A percentile compares a stretch with the other conserved stretches of the same genome.
These are phyloP conservation scores for Percina caprodes DNA, from an alignment of 2,113 vertebrate genomes.

Conservation along the genomic window DNA sequence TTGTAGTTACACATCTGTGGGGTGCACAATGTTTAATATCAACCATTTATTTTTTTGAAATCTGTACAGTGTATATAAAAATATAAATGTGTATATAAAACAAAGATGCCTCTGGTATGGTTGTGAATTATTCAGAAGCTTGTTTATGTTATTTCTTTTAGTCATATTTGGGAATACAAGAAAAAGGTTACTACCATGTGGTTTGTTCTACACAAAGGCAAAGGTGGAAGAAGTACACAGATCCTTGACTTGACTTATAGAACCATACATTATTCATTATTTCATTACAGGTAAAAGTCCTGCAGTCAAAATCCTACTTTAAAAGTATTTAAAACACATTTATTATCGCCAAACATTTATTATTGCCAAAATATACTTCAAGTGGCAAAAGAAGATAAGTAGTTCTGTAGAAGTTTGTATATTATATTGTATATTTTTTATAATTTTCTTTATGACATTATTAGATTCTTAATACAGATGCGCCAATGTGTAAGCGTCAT, in stretches of 20 bases:
- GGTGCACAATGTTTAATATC: conserved; percentile 83
- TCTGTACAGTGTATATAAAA: conserved; percentile 86
- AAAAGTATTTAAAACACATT: too few relatives aligned
- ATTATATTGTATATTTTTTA: too few relatives aligned
- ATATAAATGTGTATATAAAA: conserved; percentile 87
- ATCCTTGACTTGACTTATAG: neutral
- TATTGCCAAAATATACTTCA: too few relatives aligned
- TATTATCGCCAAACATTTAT: too few relatives aligned
- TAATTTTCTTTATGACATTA: too few relatives aligned
- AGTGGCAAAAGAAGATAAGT: too few relatives aligned
- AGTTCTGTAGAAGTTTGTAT: too few relatives aligned
- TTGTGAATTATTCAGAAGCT: conserved; percentile 56
- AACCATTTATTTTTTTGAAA: conserved; percentile 83
- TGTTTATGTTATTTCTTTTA: conserved; percentile 2
- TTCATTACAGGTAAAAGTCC: neutral
- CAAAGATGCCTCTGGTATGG: conserved; percentile 70
- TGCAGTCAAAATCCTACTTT: too few relatives aligned
- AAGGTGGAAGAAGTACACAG: neutral
- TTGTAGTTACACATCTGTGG: conserved; percentile 76
- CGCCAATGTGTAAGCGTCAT: too few relatives aligned
- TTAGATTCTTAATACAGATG: too few relatives aligned
- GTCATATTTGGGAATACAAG: neutral
- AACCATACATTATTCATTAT: neutral
- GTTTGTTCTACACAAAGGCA: neutral
- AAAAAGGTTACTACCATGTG: neutral